A percentile compares a stretch with the other conserved stretches of the same genome.
Evolutionary conservation across 2,113 vertebrate genomes (phyloP).

Genomic region (Parus major): DNA sequence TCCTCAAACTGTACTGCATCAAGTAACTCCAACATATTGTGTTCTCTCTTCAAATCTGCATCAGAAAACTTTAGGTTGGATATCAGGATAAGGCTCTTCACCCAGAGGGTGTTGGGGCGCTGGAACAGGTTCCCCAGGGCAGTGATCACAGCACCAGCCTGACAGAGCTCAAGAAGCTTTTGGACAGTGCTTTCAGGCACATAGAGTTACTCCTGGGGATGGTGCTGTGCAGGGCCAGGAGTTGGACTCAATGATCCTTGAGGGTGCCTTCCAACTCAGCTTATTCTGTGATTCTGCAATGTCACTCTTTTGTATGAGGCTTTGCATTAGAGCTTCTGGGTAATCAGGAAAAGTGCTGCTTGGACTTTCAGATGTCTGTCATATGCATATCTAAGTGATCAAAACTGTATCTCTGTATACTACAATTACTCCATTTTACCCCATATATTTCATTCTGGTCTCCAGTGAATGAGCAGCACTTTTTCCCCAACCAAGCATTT

Average conservation of each 20-base stretch:
- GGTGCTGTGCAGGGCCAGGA: background rate
- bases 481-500: background rate
- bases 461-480: background rate
- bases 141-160: background rate
- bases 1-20: conserved; percentile 7
- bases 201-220: background rate
- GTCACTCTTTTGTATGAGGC: conserved; percentile 8
- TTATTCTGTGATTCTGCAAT: background rate
- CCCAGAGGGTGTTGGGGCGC: too few relatives aligned
- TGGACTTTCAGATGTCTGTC: conserved; percentile 13
- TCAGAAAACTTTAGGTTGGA: background rate
- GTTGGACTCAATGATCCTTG: background rate
- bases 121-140: background rate
- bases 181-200: rapidly evolving
- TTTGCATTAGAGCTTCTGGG: conserved; percentile 17
- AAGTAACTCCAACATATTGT: background rate
- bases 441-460: background rate
- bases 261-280: background rate
- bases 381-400: background rate
- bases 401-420: background rate
- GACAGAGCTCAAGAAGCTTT: background rate
- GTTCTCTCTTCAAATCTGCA: background rate
- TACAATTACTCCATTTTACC: background rate
- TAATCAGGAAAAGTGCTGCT: conserved; percentile 23
- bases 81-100: background rate